Base-by-base conservation (phyloP, 2,113 vertebrate genomes). In the Rhea americana region DNA sequence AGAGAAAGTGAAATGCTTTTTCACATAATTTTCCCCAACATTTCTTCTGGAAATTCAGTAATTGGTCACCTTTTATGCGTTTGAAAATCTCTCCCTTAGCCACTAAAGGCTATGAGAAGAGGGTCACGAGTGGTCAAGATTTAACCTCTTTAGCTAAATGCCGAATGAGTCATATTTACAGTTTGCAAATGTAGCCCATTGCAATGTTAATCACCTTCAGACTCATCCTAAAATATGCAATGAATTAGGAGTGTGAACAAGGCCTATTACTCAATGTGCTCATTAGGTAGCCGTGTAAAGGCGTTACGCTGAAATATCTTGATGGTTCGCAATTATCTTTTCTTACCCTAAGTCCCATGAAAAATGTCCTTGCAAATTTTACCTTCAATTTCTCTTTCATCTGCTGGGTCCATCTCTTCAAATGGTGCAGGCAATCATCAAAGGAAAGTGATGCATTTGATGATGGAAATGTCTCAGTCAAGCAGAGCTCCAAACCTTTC, bases 261-360 rank as follows among this genome's bases (percentile, higher is more conserved):
- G 19, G 16, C 24, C 37, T 50, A 26, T 51, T 74, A 72, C 26
- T 63, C 37, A 71, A 2, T 9, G n/a, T 6, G 11, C 7, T 91
- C 35, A 58, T 43, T 24, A 75, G 48, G 43, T 26, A 66, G 2
- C 24, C 7, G 8, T 1, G 4, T 11, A 76, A 82, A 13, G 11
- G 4, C 20, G n/a, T 68, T 51, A 68, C 19, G 3, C 22, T 53
- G 39, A 89, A 91, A 67, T 47, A 78, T 30, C 15, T n/a, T 43
- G 9, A 47, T 0, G 1, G 30, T 11, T 26, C 39, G 6, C 22
- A 82, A 45, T 37, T 81, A 53, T 21, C 9, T 71, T 84, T 59
- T 77, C 37, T 74, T 55, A 63, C 0, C 3, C 12, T 28, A 50
- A 76, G 35, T n/a, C 11, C 41, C 0, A 0, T 39, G 47, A 39